Conservation (phyloP, 1,140 invertebrate genomes). For the Pogonomyrmex barbatus region DNA sequence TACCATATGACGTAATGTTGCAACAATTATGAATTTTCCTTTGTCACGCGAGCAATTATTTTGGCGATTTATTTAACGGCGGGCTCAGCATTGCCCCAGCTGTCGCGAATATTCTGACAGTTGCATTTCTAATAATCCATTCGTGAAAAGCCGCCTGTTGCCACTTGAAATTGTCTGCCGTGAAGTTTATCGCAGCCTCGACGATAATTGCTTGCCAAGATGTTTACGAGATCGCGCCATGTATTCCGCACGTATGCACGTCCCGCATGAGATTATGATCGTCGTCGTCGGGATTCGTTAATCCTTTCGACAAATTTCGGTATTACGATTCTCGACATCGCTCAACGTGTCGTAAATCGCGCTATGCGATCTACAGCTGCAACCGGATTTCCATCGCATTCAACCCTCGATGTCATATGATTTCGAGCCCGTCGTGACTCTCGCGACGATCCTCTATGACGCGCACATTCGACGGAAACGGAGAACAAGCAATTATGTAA, state of each 20-base stretch:
- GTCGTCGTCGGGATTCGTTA: constrained; percentile 8
- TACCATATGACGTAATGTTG: background rate
- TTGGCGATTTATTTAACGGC: constrained; percentile 25
- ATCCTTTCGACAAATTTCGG: background rate
- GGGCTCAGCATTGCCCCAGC: background rate
- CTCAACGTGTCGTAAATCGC: background rate
- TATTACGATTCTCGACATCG: background rate
- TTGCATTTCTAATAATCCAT: background rate
- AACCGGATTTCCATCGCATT: background rate
- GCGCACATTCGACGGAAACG: background rate
- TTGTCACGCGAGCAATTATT: background rate
- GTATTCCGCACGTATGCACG: background rate
- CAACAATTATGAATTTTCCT: background rate
- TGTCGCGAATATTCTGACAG: background rate
- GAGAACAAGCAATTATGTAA: constrained; percentile 19
- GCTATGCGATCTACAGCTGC: background rate
- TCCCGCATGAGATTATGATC: background rate
- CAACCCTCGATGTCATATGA: background rate
- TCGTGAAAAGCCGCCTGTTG: constrained; percentile 12
- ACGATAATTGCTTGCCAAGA: constrained; percentile 3
- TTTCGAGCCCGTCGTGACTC: background rate
- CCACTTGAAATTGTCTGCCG: background rate
- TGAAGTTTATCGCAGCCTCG: background rate
- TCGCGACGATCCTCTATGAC: background rate
- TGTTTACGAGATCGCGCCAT: background rate